Evolutionary conservation across 2,113 vertebrate genomes (phyloP), one percentile per base, ranked within the genome.

Genomic region (Numenius arquata): DNA sequence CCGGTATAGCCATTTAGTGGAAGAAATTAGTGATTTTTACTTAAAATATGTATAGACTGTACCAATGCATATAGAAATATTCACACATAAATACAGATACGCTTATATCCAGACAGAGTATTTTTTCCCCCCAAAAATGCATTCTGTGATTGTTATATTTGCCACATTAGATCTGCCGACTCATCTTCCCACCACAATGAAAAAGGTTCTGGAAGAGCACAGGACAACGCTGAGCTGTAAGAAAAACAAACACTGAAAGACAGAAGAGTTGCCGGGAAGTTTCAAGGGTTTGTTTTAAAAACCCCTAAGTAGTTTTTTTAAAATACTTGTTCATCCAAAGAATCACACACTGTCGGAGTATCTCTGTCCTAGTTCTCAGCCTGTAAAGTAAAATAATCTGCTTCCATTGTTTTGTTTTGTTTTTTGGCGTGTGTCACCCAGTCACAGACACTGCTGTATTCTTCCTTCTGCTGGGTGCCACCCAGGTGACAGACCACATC

Each of bases 401-500:
- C 58, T 84, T 61, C 38, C 43, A 16, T 41, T 48, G n/a, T n/a
- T n/a, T n/a, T n/a, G n/a, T n/a, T n/a, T n/a, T n/a, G n/a, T 89
- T 10, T 68, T 45, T 12, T 12, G 30, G 27, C 45, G 11, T 12
- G 4, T 14, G 72, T 26, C 29, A 65, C 23, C 8, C 29, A 6
- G 53, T 2, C 22, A 25, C 0, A 0, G 43, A 9, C 9, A 45
- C 2, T 21, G 36, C 32, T 12, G 0, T 3, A 6, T 11, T 5
- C 32, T 12, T 77, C 52, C 82, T 52, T 59, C 40, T 53, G 65
- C 38, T 50, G 70, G 36, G 21, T 32, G 36, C n/a, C 66, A 84
- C 32, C 6, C 78, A 84, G 59, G 43, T 3, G 21, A 48, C 27
- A 89, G 26, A 52, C 21, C 32, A 63, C 2, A 0, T 45, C 65